These are phyloP conservation scores for Hypanus sabinus DNA, from an alignment of 2,113 vertebrate genomes.

Conservation along the genomic window DNA sequence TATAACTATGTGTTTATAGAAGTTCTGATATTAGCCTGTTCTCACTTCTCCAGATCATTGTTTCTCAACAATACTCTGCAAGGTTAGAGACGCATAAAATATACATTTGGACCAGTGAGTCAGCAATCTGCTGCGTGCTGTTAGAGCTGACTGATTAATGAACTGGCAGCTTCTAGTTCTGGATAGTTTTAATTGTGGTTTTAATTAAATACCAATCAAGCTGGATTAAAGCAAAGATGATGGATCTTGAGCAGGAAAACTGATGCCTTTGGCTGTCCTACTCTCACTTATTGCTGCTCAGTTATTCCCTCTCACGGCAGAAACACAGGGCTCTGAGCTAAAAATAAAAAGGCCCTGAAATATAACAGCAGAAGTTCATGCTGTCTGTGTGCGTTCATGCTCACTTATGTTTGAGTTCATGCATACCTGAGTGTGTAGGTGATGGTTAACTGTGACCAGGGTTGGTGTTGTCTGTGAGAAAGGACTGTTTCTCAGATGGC, in stretches of 20 bases:
- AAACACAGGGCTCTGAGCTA: neutral
- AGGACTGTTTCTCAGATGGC: neutral
- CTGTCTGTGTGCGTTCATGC: neutral
- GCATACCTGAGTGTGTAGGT: too few relatives aligned
- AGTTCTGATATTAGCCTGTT: neutral
- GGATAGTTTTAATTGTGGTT: neutral
- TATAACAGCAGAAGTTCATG: neutral
- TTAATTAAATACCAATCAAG: neutral
- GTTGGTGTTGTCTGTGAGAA: too few relatives aligned
- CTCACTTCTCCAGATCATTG: neutral
- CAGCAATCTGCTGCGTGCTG: neutral
- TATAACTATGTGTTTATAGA: neutral
- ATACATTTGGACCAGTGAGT: neutral
- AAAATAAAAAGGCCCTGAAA: neutral
- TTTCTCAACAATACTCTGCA: neutral
- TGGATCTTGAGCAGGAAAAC: neutral
- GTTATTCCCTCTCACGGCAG: neutral
- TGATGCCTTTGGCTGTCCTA: neutral
- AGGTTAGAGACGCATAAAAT: neutral
- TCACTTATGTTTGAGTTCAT: neutral
- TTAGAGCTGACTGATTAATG: neutral
- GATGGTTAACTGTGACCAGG: too few relatives aligned
- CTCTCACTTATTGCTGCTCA: neutral
- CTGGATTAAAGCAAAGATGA: neutral
- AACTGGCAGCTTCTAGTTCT: neutral